Conservation (phyloP, 2,797 vertebrate species). For the Petrocephalus schoutedeni region DNA sequence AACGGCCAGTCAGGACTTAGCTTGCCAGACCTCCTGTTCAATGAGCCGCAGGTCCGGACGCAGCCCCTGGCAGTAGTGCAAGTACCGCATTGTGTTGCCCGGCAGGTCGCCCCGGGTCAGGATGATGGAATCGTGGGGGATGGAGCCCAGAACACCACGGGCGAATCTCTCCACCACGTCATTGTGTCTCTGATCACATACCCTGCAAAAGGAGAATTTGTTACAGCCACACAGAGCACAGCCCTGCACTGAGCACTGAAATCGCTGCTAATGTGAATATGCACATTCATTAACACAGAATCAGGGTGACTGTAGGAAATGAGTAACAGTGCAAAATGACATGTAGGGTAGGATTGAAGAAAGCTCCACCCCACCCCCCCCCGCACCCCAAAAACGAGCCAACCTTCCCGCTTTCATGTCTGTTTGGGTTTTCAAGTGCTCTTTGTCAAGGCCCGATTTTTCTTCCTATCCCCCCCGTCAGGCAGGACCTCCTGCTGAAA, state of each 20-base stretch:
- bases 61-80: conserved; percentile 81
- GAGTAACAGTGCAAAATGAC: not conserved
- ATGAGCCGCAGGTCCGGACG: conserved; percentile 82
- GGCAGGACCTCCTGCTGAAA: conserved; percentile 22
- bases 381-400: not conserved
- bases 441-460: conserved; percentile 54
- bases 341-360: not conserved
- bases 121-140: conserved; percentile 74
- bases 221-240: conserved; percentile 23
- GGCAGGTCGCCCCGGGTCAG: conserved; percentile 91
- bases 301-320: not conserved
- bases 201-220: conserved; percentile 50
- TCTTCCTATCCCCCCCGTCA: conserved; percentile 39
- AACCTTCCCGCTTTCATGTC: conserved; percentile 24
- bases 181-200: conserved; percentile 83
- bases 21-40: conserved; percentile 83
- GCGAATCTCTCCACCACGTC: conserved; percentile 79
- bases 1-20: not conserved
- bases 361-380: not conserved
- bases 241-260: not conserved
- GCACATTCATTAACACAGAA: not conserved
- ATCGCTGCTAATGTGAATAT: not conserved
- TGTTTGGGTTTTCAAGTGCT: conserved; percentile 51
- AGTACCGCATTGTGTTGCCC: conserved; percentile 87
- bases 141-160: conserved; percentile 76